phyloP scores from a whole-genome alignment of 1,140 invertebrate species.

The Habropoda laboriosa region DNA sequence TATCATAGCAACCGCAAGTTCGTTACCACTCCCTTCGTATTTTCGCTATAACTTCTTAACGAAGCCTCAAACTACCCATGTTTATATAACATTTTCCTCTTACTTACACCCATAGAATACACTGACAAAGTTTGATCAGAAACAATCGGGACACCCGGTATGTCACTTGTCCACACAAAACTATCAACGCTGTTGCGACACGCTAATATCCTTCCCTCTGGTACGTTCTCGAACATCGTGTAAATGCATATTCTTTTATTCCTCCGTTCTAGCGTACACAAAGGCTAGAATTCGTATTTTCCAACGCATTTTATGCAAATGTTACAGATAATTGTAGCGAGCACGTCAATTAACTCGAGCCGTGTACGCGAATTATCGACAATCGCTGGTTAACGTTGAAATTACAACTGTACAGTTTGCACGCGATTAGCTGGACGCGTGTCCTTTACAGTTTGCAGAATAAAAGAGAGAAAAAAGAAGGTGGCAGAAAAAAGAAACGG shows the following conservation, averaged over 20 bases:
- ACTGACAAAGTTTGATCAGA: too few relatives aligned
- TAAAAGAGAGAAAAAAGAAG: too few relatives aligned
- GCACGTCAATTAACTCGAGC: background rate
- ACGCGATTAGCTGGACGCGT: background rate
- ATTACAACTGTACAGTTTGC: background rate
- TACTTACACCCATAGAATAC: too few relatives aligned
- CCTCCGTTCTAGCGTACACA: background rate
- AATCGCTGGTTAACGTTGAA: background rate
- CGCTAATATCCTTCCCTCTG: background rate
- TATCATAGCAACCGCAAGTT: too few relatives aligned
- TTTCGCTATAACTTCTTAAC: too few relatives aligned
- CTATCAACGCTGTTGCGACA: background rate
- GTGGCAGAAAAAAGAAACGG: background rate
- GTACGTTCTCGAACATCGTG: background rate
- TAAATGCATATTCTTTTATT: background rate
- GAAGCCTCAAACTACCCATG: too few relatives aligned
- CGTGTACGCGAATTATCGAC: constrained; percentile 1
- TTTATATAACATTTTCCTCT: too few relatives aligned
- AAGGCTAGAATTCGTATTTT: background rate
- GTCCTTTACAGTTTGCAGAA: background rate
- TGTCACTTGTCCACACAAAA: background rate
- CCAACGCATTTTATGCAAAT: too few relatives aligned
- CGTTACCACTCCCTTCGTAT: too few relatives aligned
- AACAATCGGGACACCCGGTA: too few relatives aligned
- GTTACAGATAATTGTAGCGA: background rate